These are phyloP conservation scores for Malacosoma neustria DNA, from an alignment of 2,888 invertebrate species.

Conservation along the genomic window DNA sequence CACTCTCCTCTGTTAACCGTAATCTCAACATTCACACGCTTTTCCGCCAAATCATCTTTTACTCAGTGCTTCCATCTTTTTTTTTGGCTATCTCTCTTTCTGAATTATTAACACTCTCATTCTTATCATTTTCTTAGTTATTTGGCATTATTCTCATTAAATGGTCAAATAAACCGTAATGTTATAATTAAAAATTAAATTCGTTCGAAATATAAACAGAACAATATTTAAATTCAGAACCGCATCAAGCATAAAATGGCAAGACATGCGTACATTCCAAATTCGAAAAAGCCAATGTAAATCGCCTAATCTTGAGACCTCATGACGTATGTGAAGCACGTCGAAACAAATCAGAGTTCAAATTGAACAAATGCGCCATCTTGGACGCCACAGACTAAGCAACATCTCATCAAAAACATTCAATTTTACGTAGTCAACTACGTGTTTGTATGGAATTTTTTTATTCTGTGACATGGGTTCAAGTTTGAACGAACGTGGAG, in stretches of 20 bases:
- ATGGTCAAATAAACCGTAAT: no score
- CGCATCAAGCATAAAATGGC: constrained; percentile 52
- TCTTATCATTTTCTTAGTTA: no score
- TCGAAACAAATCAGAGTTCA: constrained; percentile 46
- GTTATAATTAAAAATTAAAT: constrained; percentile 39
- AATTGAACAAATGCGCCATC: constrained; percentile 45
- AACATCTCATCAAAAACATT: constrained; percentile 4
- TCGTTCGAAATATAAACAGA: constrained; percentile 40
- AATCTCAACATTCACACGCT: no score
- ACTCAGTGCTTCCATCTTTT: no score
- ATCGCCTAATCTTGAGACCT: constrained; percentile 70
- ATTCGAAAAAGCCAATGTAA: constrained; percentile 67
- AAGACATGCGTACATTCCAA: constrained; percentile 45
- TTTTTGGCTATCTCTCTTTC: no score
- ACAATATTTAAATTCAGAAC: constrained; percentile 58
- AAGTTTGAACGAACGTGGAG: constrained; percentile 33
- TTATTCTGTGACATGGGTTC: constrained; percentile 25
- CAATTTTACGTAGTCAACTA: constrained; percentile 2
- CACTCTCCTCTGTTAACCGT: no score
- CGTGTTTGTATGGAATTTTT: constrained; percentile 1
- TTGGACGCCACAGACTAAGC: constrained; percentile 37
- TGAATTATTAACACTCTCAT: no score
- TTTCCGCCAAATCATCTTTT: no score
- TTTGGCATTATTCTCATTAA: no score
- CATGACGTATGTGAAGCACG: constrained; percentile 69